Base-by-base conservation (phyloP, 2,888 invertebrate genomes). In the Trachelus iudaicus region DNA sequence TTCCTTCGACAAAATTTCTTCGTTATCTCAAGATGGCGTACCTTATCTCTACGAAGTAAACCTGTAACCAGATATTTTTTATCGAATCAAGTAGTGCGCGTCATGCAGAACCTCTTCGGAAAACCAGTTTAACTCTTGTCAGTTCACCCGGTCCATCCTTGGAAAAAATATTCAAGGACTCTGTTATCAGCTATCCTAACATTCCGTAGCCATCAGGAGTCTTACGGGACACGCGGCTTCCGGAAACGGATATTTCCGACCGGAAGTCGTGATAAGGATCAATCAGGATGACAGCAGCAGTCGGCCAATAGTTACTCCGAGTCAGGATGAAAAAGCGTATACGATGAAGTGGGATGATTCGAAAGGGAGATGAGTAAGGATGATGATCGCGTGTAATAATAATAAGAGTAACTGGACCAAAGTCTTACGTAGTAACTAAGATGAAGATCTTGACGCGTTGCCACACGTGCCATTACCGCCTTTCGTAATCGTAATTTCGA, bases 401-500 rank as follows among this genome's bases (percentile, higher is more conserved):
- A 6, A 40, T 56, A 56, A 56, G 23, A 56, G 23, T 56, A 23
- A 56, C 56, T 2, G 56, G 2, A 56, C 23, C 23, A 23, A 56
- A 56, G 6, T 6, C 1, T 0, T 23, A 56, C 23, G 56, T 9
- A 23, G 56, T 9, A 56, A 56, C 23, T 23, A 2, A 9, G 56
- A 34, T 23, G 71, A 31, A 30, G 71, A 33, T 30, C 31, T 71
- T 71, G 71, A 71, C 71, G 56, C 15, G 75, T 77, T 77, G 77
- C 77, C 75, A 77, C 77, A 75, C 69, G 77, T 31, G 56, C 71
- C 77, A 75, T 77, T 73, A 34, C 75, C 77, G 73, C 69, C 73
- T 77, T 77, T 77, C 77, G 75, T 75, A 77, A 77, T 77, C 77
- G 77, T 77, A 74, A 77, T 75, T 77, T 77, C 73, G 77, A 75